Evolutionary conservation across 2,797 vertebrate genomes (phyloP).

Genomic region (Oceanodroma leucorhoa): DNA sequence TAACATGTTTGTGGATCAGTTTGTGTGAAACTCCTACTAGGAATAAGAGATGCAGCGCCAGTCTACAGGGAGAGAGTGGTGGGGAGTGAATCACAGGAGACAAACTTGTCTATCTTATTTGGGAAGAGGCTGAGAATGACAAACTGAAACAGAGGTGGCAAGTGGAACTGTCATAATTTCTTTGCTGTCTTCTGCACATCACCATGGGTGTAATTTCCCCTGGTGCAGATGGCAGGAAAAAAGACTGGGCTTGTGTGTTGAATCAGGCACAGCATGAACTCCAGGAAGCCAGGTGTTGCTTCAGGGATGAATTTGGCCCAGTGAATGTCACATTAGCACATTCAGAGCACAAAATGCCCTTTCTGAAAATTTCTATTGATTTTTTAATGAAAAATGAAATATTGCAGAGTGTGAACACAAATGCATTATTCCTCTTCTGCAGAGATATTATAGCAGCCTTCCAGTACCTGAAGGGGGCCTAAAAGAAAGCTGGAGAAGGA

Average conservation of each 20-base stretch:
- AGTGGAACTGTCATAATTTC: not conserved
- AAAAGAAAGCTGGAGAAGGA: not conserved
- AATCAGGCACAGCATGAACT: not conserved
- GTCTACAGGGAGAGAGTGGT: not conserved
- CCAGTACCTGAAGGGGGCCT: not conserved
- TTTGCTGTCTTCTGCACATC: not conserved
- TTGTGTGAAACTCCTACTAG: not conserved
- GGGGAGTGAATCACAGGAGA: not conserved
- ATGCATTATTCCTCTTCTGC: not conserved
- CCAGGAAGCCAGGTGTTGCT: not conserved
- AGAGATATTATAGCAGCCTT: not conserved
- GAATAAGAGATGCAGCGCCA: not conserved
- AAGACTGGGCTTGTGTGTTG: not conserved
- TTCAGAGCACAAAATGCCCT: not conserved
- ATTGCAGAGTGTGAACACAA: not conserved
- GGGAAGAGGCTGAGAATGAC: not conserved
- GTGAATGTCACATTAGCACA: slow-evolving; percentile 46
- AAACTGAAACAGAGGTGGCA: not conserved
- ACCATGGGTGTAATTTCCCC: not conserved
- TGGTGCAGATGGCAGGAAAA: not conserved
- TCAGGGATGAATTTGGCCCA: not conserved
- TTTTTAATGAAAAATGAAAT: slow-evolving; percentile 20
- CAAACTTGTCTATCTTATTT: too few relatives aligned
- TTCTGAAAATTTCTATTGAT: slow-evolving; percentile 46
- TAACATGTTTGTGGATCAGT: not conserved